Evolutionary conservation across 2,888 invertebrate genomes (phyloP).

Genomic region (Polymixis flavicincta): DNA sequence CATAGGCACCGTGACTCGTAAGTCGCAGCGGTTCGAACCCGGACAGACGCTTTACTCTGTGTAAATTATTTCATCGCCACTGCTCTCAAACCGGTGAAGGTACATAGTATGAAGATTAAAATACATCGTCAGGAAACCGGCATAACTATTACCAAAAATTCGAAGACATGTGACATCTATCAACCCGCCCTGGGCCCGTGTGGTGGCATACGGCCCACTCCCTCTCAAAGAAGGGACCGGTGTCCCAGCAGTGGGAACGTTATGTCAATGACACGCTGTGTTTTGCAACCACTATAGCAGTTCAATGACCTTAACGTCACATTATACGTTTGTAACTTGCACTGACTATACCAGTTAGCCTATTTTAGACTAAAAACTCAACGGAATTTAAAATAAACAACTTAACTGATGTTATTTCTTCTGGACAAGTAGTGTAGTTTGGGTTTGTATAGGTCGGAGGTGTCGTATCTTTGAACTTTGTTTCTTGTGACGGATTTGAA

Average conservation of each 20-base stretch:
- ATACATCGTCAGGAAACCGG: too few relatives aligned
- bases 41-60: too few relatives aligned
- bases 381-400: conserved; percentile 12
- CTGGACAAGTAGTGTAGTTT: conserved; percentile 86
- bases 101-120: too few relatives aligned
- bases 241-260: background rate
- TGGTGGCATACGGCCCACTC: too few relatives aligned
- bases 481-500: conserved; percentile 73
- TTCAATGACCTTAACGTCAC: conserved; percentile 3
- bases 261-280: background rate
- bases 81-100: too few relatives aligned
- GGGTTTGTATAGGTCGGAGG: conserved; percentile 85
- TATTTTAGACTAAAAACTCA: conserved; percentile 8
- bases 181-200: too few relatives aligned
- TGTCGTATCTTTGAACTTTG: conserved; percentile 85
- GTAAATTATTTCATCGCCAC: too few relatives aligned
- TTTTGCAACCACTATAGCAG: conserved; percentile 1
- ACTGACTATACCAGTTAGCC: conserved; percentile 1
- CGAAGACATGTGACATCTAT: too few relatives aligned
- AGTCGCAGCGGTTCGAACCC: too few relatives aligned
- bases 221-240: too few relatives aligned
- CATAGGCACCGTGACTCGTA: too few relatives aligned
- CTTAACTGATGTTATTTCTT: conserved; percentile 83
- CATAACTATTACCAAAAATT: too few relatives aligned
- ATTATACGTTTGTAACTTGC: background rate